Evolutionary conservation across 2,797 vertebrate genomes (phyloP), one percentile per base, ranked within the genome.

Genomic region (Rhinophrynus dorsalis): DNA sequence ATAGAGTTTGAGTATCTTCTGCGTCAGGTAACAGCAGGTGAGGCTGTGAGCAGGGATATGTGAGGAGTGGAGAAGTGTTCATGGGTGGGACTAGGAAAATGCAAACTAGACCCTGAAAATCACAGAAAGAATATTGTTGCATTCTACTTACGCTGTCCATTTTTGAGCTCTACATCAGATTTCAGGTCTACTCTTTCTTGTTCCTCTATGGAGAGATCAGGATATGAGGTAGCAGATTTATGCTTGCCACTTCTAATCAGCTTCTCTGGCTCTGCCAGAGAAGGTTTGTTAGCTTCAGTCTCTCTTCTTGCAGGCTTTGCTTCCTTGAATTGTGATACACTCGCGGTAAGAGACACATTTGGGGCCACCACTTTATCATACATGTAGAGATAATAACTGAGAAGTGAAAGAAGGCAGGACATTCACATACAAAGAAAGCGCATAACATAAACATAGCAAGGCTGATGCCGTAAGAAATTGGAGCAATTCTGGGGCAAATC

Each of bases 321-420:
- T 64, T 92, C 91, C 70, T 90, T 91, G 70, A 81, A 83, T 33
- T 88, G 89, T 30, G 84, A 82, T 71, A 90, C 82, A 21, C 82
- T 75, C 67, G 84, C 81, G 38, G 89, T 85, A 55, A 93, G 88
- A 2, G 96, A 98, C 35, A 99, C 95, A 23, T 98, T 98, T 20
- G 96, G 97, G 9, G 96, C 96, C 85, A 98, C 92, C 87, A 98
- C 92, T 86, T 98, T 98, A 84, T 99, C 96, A 51, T 95, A 99
- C 48, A 97, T 96, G 82, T 97, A 98, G 80, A 99, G 88, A 89
- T 93, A 98, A 87, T 94, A 98, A 82, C 96, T 99, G 83, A 50
- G 85, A 33, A 2, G 78, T n/a, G n/a, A n/a, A n/a, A 57, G 75
- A n/a, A n/a, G n/a, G n/a, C n/a, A n/a, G n/a, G n/a, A n/a, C n/a